Base-by-base conservation (phyloP, 1,140 invertebrate genomes). In the Nephila pilipes region DNA sequence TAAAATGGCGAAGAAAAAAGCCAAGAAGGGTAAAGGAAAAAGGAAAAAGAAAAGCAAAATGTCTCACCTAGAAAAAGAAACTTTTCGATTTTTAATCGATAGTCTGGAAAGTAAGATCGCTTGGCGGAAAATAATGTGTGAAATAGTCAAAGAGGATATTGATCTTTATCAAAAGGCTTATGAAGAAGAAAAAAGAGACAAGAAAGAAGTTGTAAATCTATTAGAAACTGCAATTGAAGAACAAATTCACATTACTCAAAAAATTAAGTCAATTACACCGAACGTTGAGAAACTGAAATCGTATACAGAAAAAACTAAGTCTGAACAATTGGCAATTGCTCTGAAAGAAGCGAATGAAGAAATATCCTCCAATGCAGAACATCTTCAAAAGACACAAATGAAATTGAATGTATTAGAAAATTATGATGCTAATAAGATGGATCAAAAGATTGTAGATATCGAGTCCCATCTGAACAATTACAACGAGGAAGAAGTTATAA, bases 1-100 rank as follows among this genome's bases (percentile, higher is more conserved):
- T 2, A 32, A 83, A 55, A 83, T 83, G 80, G 80, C 80, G n/a
- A 55, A 83, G 29, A 83, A 83, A 54, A 83, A 83, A 25, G 80
- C 22, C 2, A 83, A 46, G 46, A 46, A 46, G 12, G 46, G 46
- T 46, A 46, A 46, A 46, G 25, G 25, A 54, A 38, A 38, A 83
- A 83, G 55, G 38, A 83, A 83, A 18, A 83, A 83, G 16, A n/a
- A 22, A n/a, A 25, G 25, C 16, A 38, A 46, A 10, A 54, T 83
- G 38, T 83, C 80, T 6, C 12, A 22, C 8, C 2, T 83, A 2
- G 80, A 83, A 12, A 83, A 83, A n/a, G 38, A 83, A 16, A 83
- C 38, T 18, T 55, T 55, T 25, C n/a, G 16, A 32, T 38, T 83
- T 25, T 46, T 54, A 20, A 83, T 83, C 2, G 10, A n/a, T 2